Percentiles rank a stretch among this genome's conserved stretches.
phyloP scores from a whole-genome alignment of 2,888 invertebrate genomes.

The Drosophila infuscata region DNA sequence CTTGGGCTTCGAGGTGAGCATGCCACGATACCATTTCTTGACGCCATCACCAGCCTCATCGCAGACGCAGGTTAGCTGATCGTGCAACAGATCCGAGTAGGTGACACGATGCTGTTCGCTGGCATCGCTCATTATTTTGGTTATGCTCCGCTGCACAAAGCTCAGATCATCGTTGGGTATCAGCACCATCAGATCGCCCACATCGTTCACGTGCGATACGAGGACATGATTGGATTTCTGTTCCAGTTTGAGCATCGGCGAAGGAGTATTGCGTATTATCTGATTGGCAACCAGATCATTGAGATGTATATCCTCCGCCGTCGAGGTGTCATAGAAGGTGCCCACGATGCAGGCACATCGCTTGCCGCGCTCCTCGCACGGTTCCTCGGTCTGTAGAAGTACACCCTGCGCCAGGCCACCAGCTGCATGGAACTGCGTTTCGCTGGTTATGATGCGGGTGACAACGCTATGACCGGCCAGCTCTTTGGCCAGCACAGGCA shows the following conservation, averaged over 20 bases:
- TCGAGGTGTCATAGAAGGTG: slow-evolving; percentile 88
- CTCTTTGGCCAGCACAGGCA: slow-evolving; percentile 82
- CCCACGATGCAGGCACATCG: slow-evolving; percentile 85
- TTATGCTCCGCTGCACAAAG: slow-evolving; percentile 81
- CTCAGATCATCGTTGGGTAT: slow-evolving; percentile 79
- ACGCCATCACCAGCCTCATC: slow-evolving; percentile 75
- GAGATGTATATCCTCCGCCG: slow-evolving; percentile 87
- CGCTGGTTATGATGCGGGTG: slow-evolving; percentile 86
- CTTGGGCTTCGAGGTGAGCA: slow-evolving; percentile 82
- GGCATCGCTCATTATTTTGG: slow-evolving; percentile 55
- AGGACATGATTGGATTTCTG: slow-evolving; percentile 78
- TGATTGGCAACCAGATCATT: slow-evolving; percentile 87
- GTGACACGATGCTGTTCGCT: slow-evolving; percentile 78
- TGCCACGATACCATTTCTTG: slow-evolving; percentile 85
- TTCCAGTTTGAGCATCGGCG: slow-evolving; percentile 80
- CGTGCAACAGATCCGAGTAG: slow-evolving; percentile 79
- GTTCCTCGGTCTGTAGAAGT: not conserved
- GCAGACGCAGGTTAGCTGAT: slow-evolving; percentile 86
- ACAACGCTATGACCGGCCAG: slow-evolving; percentile 87
- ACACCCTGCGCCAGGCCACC: slow-evolving; percentile 58
- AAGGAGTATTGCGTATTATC: slow-evolving; percentile 84
- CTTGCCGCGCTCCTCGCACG: slow-evolving; percentile 10
- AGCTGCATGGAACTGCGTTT: slow-evolving; percentile 67
- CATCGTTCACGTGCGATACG: slow-evolving; percentile 82
- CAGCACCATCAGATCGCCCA: slow-evolving; percentile 83